Base-by-base conservation (phyloP, 2,113 vertebrate genomes). In the Zosterops pallidus region DNA sequence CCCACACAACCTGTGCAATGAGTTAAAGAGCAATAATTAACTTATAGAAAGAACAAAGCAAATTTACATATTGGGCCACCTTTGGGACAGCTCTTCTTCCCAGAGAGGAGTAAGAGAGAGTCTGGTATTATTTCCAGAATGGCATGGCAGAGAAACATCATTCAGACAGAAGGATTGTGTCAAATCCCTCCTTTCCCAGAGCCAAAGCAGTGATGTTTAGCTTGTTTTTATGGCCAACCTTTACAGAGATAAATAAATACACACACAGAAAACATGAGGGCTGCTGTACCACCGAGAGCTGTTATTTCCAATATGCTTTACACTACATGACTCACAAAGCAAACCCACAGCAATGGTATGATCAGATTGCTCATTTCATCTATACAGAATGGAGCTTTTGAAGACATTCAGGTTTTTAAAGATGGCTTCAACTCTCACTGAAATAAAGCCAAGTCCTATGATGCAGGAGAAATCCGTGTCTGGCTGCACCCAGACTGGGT, bases 281-380 rank as follows among this genome's bases (percentile, higher is more conserved):
- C 13, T 90, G 79, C 75, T 55, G 57, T 39, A 83, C 42, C 85
- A 86, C 15, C 1, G 35, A 42, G 79, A 22, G 85, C 55, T 68
- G 68, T 35, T 91, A 79, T 91, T 95, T 88, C 87, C 79, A 78
- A 70, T 63, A 60, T 49, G 86, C 18, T 91, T 84, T 65, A 71
- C 37, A 39, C 42, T 56, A 19, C 31, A 42, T 37, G 29, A 80
- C 33, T 94, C 59, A 74, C 70, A 83, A 67, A 57, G 17, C 19
- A 49, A 78, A 83, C 65, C 9, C 78, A 67, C n/a, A 60, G 83
- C 59, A 83, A n/a, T 8, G 39, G 33, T 28, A 62, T 1, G 24
- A 69, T 83, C 82, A 79, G 78, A 90, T 72, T 93, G 90, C 87
- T 95, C 91, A 88, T 63, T 90, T 91, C 39, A 83, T 80, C 57